Conservation (phyloP, 2,888 invertebrate genomes). For the Pristionchus maxplancki region DNA sequence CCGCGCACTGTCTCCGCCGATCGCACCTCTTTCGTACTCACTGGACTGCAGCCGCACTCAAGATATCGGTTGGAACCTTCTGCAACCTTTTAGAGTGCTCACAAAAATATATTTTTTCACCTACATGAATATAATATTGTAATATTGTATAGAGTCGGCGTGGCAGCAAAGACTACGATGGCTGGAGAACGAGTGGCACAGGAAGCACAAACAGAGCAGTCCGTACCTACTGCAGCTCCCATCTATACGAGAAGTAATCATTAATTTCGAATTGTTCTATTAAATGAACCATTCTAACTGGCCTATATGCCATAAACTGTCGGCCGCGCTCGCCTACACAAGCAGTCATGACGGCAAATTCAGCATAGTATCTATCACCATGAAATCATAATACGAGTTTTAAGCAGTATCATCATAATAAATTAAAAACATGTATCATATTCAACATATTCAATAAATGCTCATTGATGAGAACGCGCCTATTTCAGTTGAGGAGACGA, state of each 20-base stretch:
- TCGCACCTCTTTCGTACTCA: conserved; percentile 71
- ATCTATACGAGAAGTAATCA: conserved; percentile 61
- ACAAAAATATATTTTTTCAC: no score
- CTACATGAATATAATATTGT: no score
- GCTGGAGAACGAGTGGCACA: conserved; percentile 71
- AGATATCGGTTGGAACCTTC: conserved; percentile 71
- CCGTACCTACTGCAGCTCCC: conserved; percentile 74
- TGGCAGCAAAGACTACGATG: conserved; percentile 75
- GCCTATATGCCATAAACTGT: no score
- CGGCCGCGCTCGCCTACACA: no score
- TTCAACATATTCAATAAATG: no score
- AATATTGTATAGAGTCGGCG: conserved; percentile 68
- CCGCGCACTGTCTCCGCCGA: conserved; percentile 68
- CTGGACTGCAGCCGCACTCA: conserved; percentile 76
- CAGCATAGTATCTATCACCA: no score
- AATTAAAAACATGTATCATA: no score
- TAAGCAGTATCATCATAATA: no score
- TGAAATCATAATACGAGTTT: no score
- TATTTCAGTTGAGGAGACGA: conserved; percentile 41
- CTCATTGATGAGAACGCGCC: neutral
- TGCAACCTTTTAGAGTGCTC: no score
- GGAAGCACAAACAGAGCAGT: conserved; percentile 74
- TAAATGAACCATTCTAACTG: no score
- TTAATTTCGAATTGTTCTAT: neutral
- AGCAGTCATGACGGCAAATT: no score